phyloP scores from a whole-genome alignment of 1,140 invertebrate genomes.

The Ostrea denselamellosa region DNA sequence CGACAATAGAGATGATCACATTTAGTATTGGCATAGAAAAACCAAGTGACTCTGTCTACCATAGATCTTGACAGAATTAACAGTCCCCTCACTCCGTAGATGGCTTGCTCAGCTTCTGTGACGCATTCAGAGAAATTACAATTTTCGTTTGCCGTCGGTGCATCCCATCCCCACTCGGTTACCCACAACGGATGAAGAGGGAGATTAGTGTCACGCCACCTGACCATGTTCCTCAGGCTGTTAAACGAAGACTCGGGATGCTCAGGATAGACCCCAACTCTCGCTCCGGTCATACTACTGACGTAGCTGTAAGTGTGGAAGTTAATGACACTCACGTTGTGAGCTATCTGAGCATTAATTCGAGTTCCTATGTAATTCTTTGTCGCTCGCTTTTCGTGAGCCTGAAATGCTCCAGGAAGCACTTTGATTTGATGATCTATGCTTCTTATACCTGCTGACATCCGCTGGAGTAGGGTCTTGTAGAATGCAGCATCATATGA shows the following conservation, averaged over 20 bases:
- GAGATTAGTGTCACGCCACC: slow-evolving; percentile 64
- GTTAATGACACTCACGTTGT: slow-evolving; percentile 63
- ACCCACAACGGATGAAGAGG: slow-evolving; percentile 65
- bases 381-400: slow-evolving; percentile 52
- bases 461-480: slow-evolving; percentile 59
- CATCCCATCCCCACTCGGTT: slow-evolving; percentile 71
- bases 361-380: slow-evolving; percentile 68
- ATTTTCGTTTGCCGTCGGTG: slow-evolving; percentile 55
- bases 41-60: slow-evolving; percentile 65
- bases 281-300: slow-evolving; percentile 48
- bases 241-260: slow-evolving; percentile 62
- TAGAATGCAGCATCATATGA: slow-evolving; percentile 66
- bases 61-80: slow-evolving; percentile 57
- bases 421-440: slow-evolving; percentile 59
- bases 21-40: slow-evolving; percentile 67
- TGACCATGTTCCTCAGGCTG: slow-evolving; percentile 60
- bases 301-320: slow-evolving; percentile 66
- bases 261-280: slow-evolving; percentile 62
- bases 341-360: slow-evolving; percentile 51
- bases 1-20: slow-evolving; percentile 65
- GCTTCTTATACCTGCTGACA: slow-evolving; percentile 59
- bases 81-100: slow-evolving; percentile 63
- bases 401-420: slow-evolving; percentile 66
- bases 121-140: slow-evolving; percentile 66
- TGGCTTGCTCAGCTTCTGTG: slow-evolving; percentile 61